Conservation (phyloP, 2,888 invertebrate genomes). For the Neoscelio sp. region DNA sequence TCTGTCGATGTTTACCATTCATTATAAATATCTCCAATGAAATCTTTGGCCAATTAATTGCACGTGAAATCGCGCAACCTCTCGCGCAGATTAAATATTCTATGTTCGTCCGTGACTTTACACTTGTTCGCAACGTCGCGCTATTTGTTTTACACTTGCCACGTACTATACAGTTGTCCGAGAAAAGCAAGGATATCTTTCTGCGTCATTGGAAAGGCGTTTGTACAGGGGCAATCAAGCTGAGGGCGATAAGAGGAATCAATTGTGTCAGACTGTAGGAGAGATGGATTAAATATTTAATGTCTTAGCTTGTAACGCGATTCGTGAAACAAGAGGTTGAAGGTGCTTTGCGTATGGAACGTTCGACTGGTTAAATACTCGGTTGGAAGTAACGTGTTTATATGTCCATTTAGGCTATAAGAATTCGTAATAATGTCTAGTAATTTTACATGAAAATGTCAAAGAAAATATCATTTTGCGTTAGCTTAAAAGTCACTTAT, state of each 20-base stretch:
- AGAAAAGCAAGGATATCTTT: background rate
- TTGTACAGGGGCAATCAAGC: constrained; percentile 46
- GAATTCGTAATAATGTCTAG: too few species aligned
- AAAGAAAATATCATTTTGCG: too few species aligned
- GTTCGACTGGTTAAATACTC: too few species aligned
- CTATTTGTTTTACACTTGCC: constrained; percentile 14
- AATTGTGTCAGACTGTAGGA: constrained; percentile 26
- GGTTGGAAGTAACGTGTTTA: too few species aligned
- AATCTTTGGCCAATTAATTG: constrained; percentile 49
- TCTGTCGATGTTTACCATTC: constrained; percentile 35
- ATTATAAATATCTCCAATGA: constrained; percentile 42
- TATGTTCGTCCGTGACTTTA: constrained; percentile 33
- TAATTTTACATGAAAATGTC: too few species aligned
- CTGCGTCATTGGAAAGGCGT: constrained; percentile 38
- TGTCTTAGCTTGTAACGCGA: background rate
- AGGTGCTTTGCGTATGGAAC: too few species aligned
- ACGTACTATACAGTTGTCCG: background rate
- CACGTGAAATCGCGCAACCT: constrained; percentile 23
- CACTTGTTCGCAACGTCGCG: constrained; percentile 5
- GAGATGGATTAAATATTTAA: constrained; percentile 20
- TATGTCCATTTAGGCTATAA: too few species aligned
- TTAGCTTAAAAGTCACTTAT: too few species aligned
- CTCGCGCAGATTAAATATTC: constrained; percentile 25
- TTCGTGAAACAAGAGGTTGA: too few species aligned
- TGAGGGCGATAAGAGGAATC: constrained; percentile 49